These are phyloP conservation scores for Montipora efflorescens DNA, from an alignment of 64 coral and sea anemone species.

Conservation along the genomic window DNA sequence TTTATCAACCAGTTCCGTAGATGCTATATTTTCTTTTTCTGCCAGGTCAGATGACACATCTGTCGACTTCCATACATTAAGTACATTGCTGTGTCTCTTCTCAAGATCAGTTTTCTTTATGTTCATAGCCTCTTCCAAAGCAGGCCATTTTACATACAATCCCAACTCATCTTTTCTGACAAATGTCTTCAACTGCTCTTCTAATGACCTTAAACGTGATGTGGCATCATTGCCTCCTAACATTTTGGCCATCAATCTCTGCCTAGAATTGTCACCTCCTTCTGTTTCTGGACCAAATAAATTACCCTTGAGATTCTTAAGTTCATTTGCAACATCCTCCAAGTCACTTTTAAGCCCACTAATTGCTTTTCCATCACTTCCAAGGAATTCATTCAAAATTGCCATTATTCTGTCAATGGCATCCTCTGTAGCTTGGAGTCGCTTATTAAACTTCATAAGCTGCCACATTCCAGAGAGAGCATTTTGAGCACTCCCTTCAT, in stretches of 20 bases:
- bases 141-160: constrained; percentile 89
- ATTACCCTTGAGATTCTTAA: constrained; percentile 68
- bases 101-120: constrained; percentile 66
- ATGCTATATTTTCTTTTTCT: constrained; percentile 27
- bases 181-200: constrained; percentile 41
- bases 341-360: constrained; percentile 70
- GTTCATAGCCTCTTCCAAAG: constrained; percentile 84
- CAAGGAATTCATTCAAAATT: constrained; percentile 85
- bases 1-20: neutral
- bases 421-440: constrained; percentile 86
- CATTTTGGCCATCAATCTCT: neutral
- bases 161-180: constrained; percentile 76
- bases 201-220: neutral
- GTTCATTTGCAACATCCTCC: constrained; percentile 70
- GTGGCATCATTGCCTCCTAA: neutral
- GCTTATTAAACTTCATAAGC: constrained; percentile 91
- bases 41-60: neutral
- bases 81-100: neutral
- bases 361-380: constrained; percentile 40
- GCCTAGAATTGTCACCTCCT: neutral
- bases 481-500: constrained; percentile 7
- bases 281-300: neutral
- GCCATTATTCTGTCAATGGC: constrained; percentile 88
- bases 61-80: neutral
- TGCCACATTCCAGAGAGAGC: constrained; percentile 75